phyloP scores from a whole-genome alignment of 1,140 invertebrate species.

The Galleria mellonella region DNA sequence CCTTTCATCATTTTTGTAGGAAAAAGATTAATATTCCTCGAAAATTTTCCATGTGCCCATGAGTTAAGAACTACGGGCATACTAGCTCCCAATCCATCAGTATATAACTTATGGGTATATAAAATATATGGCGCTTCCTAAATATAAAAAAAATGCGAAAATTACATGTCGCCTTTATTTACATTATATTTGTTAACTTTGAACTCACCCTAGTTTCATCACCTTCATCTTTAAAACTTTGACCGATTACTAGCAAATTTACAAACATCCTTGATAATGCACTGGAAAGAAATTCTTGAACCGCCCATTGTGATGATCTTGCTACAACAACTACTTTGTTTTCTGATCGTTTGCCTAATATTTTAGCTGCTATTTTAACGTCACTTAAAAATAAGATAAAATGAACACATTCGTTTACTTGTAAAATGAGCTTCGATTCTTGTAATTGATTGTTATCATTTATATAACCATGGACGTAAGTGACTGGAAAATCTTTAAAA shows the following conservation, averaged over 20 bases:
- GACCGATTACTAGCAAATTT: constrained; percentile 79
- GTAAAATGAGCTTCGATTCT: constrained; percentile 46
- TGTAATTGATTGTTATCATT: constrained; percentile 45
- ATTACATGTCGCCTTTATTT: neutral
- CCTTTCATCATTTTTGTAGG: constrained; percentile 79
- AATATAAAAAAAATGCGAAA: constrained; percentile 13
- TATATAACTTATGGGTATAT: constrained; percentile 81
- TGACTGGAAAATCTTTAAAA: constrained; percentile 75
- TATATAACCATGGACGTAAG: constrained; percentile 77
- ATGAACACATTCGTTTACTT: constrained; percentile 73
- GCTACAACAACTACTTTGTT: constrained; percentile 78
- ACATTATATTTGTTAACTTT: neutral
- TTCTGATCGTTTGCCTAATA: constrained; percentile 75
- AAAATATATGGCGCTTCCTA: constrained; percentile 80
- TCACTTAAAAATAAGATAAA: constrained; percentile 80
- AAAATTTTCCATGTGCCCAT: constrained; percentile 78
- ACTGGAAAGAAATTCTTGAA: constrained; percentile 79
- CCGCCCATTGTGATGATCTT: constrained; percentile 80
- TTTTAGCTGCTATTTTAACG: constrained; percentile 71
- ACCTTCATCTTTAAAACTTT: constrained; percentile 71
- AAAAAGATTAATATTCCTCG: constrained; percentile 78
- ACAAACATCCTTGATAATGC: constrained; percentile 77
- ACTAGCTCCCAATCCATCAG: constrained; percentile 80
- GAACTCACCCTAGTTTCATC: constrained; percentile 30
- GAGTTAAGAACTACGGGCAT: constrained; percentile 77